Percentiles rank a stretch among this genome's conserved stretches.
phyloP scores from a whole-genome alignment of 2,113 vertebrate species.

The Pteropus alecto region DNA sequence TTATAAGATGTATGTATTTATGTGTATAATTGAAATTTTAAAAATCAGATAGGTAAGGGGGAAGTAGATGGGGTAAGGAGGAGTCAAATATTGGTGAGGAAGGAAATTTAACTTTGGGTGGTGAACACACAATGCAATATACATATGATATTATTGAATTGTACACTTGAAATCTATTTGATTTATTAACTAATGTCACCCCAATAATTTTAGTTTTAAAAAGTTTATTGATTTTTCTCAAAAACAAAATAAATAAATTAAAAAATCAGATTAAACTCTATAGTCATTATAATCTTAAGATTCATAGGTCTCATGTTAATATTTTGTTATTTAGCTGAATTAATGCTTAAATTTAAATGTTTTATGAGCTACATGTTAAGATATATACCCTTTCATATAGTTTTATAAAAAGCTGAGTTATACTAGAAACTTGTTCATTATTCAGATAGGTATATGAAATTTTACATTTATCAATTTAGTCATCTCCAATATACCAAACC shows the following conservation, averaged over 20 bases:
- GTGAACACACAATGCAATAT: too few relatives aligned
- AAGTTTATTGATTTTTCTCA: too few relatives aligned
- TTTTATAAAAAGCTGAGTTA: not conserved
- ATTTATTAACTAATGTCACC: too few relatives aligned
- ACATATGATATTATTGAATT: too few relatives aligned
- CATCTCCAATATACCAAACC: not conserved
- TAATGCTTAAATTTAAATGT: not conserved
- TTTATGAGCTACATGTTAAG: constrained; percentile 21
- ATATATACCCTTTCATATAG: not conserved
- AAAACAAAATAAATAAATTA: too few relatives aligned
- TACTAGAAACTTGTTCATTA: not conserved
- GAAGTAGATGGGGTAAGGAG: too few relatives aligned
- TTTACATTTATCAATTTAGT: not conserved
- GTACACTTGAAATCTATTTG: too few relatives aligned
- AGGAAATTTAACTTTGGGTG: too few relatives aligned
- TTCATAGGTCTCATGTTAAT: constrained; percentile 7
- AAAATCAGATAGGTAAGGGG: not conserved
- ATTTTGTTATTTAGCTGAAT: not conserved
- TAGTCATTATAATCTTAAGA: not conserved
- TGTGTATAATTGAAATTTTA: not conserved
- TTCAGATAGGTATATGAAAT: not conserved
- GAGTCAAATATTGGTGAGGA: too few relatives aligned
- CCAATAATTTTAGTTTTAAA: too few relatives aligned
- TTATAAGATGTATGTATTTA: not conserved
- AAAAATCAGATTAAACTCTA: not conserved